Percentiles rank a stretch among this genome's conserved stretches.
phyloP scores from a whole-genome alignment of 2,113 vertebrate genomes.

The Entosphenus tridentatus region DNA sequence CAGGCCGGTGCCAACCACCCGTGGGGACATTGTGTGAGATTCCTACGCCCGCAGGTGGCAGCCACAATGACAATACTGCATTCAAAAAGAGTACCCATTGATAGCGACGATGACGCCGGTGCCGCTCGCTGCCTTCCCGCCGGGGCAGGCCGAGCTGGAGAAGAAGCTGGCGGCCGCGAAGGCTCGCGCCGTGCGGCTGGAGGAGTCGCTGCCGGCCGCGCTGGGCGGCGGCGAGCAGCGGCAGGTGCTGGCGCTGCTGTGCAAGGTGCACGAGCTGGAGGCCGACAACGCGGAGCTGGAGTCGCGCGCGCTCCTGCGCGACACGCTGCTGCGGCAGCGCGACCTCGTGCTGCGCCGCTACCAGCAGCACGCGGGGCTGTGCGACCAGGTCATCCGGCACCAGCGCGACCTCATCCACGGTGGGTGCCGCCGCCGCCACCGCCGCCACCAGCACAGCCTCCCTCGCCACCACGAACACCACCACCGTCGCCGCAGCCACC shows the following conservation, averaged over 20 bases:
- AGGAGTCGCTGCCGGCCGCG: slow-evolving; percentile 18
- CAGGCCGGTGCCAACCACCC: too few species aligned
- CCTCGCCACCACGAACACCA: too few species aligned
- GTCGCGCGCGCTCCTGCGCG: slow-evolving; percentile 12
- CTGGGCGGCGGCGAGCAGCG: slow-evolving; percentile 18
- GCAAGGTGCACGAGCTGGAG: slow-evolving; percentile 23
- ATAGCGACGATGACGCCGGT: too few species aligned
- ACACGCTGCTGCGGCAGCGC: slow-evolving; percentile 20
- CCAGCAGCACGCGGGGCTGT: slow-evolving; percentile 19
- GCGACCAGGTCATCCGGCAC: slow-evolving; percentile 18
- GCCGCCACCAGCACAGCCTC: too few species aligned
- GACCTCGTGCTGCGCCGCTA: slow-evolving; percentile 21
- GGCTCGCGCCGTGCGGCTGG: slow-evolving; percentile 20
- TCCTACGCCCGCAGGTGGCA: too few species aligned
- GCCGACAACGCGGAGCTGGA: slow-evolving; percentile 21
- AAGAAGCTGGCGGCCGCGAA: slow-evolving; percentile 17
- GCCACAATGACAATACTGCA: too few species aligned
- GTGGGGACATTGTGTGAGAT: too few species aligned
- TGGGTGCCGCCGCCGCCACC: slow-evolving; percentile 9
- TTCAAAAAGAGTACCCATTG: too few species aligned
- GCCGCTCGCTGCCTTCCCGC: too few species aligned
- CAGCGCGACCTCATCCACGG: slow-evolving; percentile 20
- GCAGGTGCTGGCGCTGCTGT: slow-evolving; percentile 24
- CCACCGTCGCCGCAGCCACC: too few species aligned
- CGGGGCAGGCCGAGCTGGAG: slow-evolving; percentile 20